These are phyloP conservation scores for Hedychridium roseum DNA, from an alignment of 2,888 invertebrate genomes.

Conservation along the genomic window DNA sequence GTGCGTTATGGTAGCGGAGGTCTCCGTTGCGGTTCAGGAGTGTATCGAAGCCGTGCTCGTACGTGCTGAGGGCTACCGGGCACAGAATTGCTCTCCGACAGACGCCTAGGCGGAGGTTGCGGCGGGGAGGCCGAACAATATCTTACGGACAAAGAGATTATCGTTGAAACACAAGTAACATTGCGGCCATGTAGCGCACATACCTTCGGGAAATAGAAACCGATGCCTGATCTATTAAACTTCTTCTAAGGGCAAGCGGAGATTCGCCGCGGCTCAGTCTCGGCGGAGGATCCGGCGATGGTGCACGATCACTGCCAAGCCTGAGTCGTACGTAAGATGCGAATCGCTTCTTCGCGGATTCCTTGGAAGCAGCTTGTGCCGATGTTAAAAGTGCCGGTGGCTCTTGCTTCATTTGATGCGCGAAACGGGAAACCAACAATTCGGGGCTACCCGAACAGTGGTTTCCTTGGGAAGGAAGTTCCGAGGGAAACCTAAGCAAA, in stretches of 20 bases:
- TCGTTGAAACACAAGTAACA: conserved; percentile 2
- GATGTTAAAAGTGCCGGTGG: conserved; percentile 45
- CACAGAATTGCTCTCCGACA: conserved; percentile 74
- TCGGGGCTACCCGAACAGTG: conserved; percentile 58
- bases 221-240: conserved; percentile 67
- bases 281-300: conserved; percentile 62
- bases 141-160: conserved; percentile 53
- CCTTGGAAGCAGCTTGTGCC: conserved; percentile 47
- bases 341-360: conserved; percentile 75
- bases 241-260: conserved; percentile 70
- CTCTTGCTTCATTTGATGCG: conserved; percentile 58
- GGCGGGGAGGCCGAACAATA: conserved; percentile 71
- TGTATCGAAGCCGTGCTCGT: conserved; percentile 67
- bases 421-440: conserved; percentile 58
- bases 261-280: conserved; percentile 59
- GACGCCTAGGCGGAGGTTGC: conserved; percentile 70
- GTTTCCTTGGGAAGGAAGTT: conserved; percentile 55
- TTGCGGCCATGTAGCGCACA: not conserved
- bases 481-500: conserved; percentile 54
- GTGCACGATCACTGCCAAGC: conserved; percentile 67
- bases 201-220: conserved; percentile 62
- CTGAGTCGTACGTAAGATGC: conserved; percentile 85
- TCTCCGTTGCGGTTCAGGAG: conserved; percentile 65
- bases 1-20: conserved; percentile 57
- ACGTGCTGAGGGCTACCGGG: conserved; percentile 76